These are phyloP conservation scores for Leistus spinibarbis DNA, from an alignment of 2,888 invertebrate species.

Conservation along the genomic window DNA sequence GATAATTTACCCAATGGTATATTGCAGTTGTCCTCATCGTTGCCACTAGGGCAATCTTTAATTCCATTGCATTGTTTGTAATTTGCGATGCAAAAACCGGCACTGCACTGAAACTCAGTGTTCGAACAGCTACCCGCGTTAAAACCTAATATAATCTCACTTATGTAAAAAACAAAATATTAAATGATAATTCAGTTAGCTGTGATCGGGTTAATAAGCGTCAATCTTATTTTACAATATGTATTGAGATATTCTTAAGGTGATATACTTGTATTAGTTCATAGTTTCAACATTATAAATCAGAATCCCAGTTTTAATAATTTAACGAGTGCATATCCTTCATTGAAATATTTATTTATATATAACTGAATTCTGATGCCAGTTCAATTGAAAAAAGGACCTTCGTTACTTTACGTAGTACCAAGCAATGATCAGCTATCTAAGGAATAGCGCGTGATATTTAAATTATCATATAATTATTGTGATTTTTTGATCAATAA, in stretches of 20 bases:
- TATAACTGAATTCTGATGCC: too few relatives aligned
- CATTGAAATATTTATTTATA: too few relatives aligned
- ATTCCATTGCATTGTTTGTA: slow-evolving; percentile 61
- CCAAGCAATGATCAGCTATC: too few relatives aligned
- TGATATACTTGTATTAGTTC: neutral
- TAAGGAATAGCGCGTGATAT: too few relatives aligned
- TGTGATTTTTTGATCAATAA: too few relatives aligned
- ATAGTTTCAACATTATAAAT: neutral
- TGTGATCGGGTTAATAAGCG: slow-evolving; percentile 1
- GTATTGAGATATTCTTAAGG: neutral
- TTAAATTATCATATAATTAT: too few relatives aligned
- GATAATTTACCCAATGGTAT: slow-evolving; percentile 16
- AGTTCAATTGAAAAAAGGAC: too few relatives aligned
- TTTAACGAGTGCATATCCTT: too few relatives aligned
- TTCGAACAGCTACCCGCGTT: slow-evolving; percentile 45
- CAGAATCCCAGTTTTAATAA: too few relatives aligned
- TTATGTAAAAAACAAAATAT: slow-evolving; percentile 28
- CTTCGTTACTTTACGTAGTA: too few relatives aligned
- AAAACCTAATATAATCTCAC: slow-evolving; percentile 32
- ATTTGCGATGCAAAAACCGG: slow-evolving; percentile 66
- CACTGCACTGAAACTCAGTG: slow-evolving; percentile 64
- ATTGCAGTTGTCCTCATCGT: slow-evolving; percentile 54
- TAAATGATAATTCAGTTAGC: neutral
- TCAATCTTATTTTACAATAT: neutral
- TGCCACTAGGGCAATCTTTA: slow-evolving; percentile 56